Evolutionary conservation across 2,888 invertebrate species (phyloP), one percentile per base, ranked within the genome.

Genomic region (Morpho deidamia): DNA sequence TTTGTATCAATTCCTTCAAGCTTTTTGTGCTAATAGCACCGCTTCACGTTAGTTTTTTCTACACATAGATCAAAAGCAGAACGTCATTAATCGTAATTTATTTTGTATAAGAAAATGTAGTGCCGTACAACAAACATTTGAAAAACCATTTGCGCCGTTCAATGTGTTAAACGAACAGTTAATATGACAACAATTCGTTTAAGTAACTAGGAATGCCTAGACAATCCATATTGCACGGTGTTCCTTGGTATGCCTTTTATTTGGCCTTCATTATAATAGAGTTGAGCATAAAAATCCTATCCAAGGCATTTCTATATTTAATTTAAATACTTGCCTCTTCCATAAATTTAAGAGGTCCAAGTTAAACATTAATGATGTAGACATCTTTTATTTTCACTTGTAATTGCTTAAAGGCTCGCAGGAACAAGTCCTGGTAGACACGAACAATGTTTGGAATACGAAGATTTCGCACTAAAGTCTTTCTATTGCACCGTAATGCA

Each of bases 401-500:
- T 62, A 62, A 62, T 62, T 62, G 58, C 60, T 55, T 49, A 53
- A 56, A 61, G 51, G 45, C 44, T 46, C 55, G 56, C 49, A 51
- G 42, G 40, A 49, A 58, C 62, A 50, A 52, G 56, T 58, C 58
- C 44, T 51, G 53, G 53, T 12, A 40, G 52, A 47, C 58, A 42
- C 46, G 38, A 56, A 55, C 55, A 56, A 62, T 62, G 58, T 55
- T 47, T 62, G 60, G 74, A 71, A 75, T 75, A 77, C 73, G 63
- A 62, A 68, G 69, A 71, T 71, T 76, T 74, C 58, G 69, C 74
- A 59, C 63, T 63, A 66, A 56, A 52, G 55, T 41, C 55, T 66
- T 72, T 76, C 76, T 78, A 74, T 75, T 74, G 65, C 62, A 56
- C 47, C 49, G 68, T 71, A 66, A 69, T 70, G 71, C 80, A 84